Base-by-base conservation (phyloP, 2,888 invertebrate species). In the Habroteleia sp. region DNA sequence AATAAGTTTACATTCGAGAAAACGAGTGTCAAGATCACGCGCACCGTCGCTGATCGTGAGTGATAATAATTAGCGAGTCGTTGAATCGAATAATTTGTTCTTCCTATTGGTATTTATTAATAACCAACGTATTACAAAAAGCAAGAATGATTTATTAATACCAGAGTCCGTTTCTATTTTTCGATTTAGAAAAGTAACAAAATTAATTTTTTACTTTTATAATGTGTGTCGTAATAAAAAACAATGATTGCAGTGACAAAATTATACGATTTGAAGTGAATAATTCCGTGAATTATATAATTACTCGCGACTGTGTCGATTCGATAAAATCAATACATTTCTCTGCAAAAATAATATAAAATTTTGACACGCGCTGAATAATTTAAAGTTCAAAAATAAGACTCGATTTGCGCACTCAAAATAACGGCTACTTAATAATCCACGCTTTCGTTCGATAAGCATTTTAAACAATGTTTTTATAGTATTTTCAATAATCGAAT, bases 1-100 rank as follows among this genome's bases (percentile, higher is more conserved):
- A 48, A 68, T 68, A 56, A 56, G 54, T 44, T 54, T 39, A 17
- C 25, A 13, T 48, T 54, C 31, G 35, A 58, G 50, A 56, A 56
- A 65, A 58, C 50, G 58, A 50, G 52, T 58, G 60, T 65, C 69
- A 60, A 60, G 66, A 73, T 66, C 60, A 60, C 65, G 54, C 60
- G 62, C 48, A 23, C 52, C 41, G 41, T 27, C 25, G 66, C 54
- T 39, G 66, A 71, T 62, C 71, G 31, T 39, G 10, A 39, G 16
- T 27, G 16, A n/a, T n/a, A n/a, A 41, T 62, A 62, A 62, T 60
- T 71, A 50, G 23, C 54, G 33, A 63, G 62, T 62, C 52, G 54
- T 39, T 65, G 50, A 37, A 56, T 56, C 33, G 25, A 54, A 46
- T 62, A 46, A 37, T 52, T 42, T 25, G 27, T 10, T 35, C 44